phyloP scores from a whole-genome alignment of 2,797 vertebrate genomes.

The Ptychobarbus kaznakovi region DNA sequence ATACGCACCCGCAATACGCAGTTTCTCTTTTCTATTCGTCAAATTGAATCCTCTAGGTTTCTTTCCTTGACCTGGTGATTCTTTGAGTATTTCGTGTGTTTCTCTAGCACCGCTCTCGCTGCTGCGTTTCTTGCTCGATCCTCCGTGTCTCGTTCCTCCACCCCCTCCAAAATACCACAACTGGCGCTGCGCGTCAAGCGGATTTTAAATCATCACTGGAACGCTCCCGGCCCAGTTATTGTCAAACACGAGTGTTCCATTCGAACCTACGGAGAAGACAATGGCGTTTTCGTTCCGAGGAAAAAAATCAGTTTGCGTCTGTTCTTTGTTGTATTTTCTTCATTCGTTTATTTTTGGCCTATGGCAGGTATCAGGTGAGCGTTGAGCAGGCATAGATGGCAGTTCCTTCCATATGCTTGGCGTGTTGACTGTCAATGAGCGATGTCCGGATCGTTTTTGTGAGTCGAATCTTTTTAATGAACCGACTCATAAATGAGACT shows the following conservation, averaged over 20 bases:
- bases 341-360: conserved; percentile 58
- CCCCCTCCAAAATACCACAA: conserved; percentile 52
- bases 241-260: conserved; percentile 61
- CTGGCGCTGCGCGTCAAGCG: conserved; percentile 47
- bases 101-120: neutral
- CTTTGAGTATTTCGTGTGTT: conserved; percentile 1
- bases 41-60: neutral
- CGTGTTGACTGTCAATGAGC: conserved; percentile 72
- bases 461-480: conserved; percentile 26
- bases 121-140: conserved; percentile 14
- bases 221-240: conserved; percentile 69
- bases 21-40: neutral
- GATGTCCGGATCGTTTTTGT: neutral
- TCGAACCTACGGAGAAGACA: conserved; percentile 45
- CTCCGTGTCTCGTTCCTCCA: conserved; percentile 47
- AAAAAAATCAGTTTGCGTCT: conserved; percentile 58
- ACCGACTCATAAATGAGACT: neutral
- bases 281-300: conserved; percentile 11
- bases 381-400: conserved; percentile 66
- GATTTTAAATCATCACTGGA: conserved; percentile 59
- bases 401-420: conserved; percentile 73
- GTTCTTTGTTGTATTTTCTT: conserved; percentile 39
- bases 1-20: conserved; percentile 55
- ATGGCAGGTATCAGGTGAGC: conserved; percentile 66
- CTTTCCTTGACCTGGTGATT: too few species aligned